phyloP scores from a whole-genome alignment of 2,797 vertebrate genomes.

The Sebastiscus albofasciatus region DNA sequence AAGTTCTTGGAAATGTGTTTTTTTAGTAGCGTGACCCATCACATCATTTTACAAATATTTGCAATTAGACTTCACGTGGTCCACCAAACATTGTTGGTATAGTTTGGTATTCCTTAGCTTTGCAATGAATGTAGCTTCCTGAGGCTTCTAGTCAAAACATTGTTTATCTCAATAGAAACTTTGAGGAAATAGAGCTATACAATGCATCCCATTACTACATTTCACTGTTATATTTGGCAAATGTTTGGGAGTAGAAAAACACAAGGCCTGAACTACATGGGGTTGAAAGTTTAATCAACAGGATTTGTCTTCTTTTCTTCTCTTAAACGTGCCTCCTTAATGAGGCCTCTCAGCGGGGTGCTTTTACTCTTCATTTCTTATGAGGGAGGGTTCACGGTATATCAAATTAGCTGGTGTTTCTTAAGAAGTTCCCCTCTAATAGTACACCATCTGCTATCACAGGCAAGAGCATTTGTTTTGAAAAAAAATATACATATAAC shows the following conservation, averaged over 20 bases:
- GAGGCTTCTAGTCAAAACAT: background rate
- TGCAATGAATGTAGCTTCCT: background rate
- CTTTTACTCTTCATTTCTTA: slow-evolving; percentile 62
- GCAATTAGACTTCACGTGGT: background rate
- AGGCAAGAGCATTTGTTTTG: slow-evolving; percentile 10
- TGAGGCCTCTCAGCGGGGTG: slow-evolving; percentile 67
- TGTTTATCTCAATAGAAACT: background rate
- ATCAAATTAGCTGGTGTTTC: slow-evolving; percentile 59
- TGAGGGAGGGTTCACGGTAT: slow-evolving; percentile 43
- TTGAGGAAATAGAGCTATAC: background rate
- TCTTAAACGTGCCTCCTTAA: slow-evolving; percentile 64
- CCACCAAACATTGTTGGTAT: background rate
- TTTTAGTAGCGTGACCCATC: background rate
- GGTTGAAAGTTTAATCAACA: slow-evolving; percentile 49
- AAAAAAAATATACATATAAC: background rate
- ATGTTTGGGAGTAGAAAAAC: slow-evolving; percentile 23
- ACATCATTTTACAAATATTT: background rate
- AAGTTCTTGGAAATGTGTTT: background rate
- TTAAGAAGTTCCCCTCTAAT: slow-evolving; percentile 41
- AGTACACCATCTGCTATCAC: slow-evolving; percentile 51
- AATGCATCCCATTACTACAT: background rate
- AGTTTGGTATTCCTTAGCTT: background rate
- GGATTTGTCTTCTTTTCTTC: slow-evolving; percentile 62
- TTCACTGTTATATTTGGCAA: background rate
- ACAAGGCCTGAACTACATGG: slow-evolving; percentile 36